These are phyloP conservation scores for Geotrupes spiniger DNA, from an alignment of 2,888 invertebrate species.

Conservation along the genomic window DNA sequence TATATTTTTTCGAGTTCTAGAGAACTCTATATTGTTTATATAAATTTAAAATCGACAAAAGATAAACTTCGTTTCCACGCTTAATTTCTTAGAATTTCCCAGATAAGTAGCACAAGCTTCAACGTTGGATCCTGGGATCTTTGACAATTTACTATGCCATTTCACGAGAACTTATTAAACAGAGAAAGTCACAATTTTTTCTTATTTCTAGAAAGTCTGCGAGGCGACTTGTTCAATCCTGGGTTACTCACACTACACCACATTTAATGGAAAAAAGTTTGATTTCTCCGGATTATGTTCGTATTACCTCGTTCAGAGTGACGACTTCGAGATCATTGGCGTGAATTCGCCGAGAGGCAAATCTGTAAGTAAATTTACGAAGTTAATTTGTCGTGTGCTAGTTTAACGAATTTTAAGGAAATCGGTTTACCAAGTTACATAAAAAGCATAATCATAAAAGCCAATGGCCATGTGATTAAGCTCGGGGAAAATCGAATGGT, in stretches of 20 bases:
- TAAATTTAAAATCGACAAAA: too few species aligned
- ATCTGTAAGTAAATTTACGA: too few species aligned
- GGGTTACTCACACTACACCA: slow-evolving; percentile 88
- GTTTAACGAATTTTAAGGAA: slow-evolving; percentile 44
- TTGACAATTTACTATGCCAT: too few species aligned
- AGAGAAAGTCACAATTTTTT: too few species aligned
- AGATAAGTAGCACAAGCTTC: too few species aligned
- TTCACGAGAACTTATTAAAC: too few species aligned
- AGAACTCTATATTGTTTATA: too few species aligned
- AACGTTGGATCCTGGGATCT: too few species aligned
- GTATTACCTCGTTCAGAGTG: slow-evolving; percentile 72
- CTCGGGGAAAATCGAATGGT: slow-evolving; percentile 73
- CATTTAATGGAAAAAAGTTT: slow-evolving; percentile 83
- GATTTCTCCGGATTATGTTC: slow-evolving; percentile 91
- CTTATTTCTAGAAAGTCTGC: slow-evolving; percentile 54
- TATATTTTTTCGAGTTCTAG: too few species aligned
- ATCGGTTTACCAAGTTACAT: slow-evolving; percentile 74
- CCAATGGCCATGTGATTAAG: slow-evolving; percentile 57
- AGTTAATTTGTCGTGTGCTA: slow-evolving; percentile 74
- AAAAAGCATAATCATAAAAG: slow-evolving; percentile 69
- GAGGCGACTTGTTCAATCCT: slow-evolving; percentile 81
- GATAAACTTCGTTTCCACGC: too few species aligned
- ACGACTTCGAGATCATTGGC: slow-evolving; percentile 68
- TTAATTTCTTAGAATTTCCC: too few species aligned
- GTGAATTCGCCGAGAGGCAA: slow-evolving; percentile 84